These are phyloP conservation scores for Margaritifera margaritifera DNA, from an alignment of 2,888 invertebrate species.

Conservation along the genomic window DNA sequence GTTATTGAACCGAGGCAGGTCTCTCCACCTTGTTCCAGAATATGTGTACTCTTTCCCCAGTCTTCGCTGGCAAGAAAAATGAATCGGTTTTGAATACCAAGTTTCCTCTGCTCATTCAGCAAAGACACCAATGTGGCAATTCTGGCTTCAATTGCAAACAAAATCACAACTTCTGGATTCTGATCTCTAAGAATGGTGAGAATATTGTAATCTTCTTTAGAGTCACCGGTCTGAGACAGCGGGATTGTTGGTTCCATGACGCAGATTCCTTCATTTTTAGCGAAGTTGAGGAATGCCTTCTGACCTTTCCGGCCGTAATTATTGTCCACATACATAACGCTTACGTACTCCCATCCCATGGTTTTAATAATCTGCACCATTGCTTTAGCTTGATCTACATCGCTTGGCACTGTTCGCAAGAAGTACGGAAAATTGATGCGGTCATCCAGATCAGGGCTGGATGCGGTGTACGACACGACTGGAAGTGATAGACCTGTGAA, in stretches of 20 bases:
- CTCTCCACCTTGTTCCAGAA: slow-evolving; percentile 29
- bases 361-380: slow-evolving; percentile 42
- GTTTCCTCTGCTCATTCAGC: slow-evolving; percentile 13
- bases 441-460: slow-evolving; percentile 52
- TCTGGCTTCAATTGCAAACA: slow-evolving; percentile 50
- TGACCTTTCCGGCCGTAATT: slow-evolving; percentile 57
- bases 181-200: slow-evolving; percentile 7
- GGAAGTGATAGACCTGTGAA: slow-evolving; percentile 47
- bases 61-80: slow-evolving; percentile 52
- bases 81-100: slow-evolving; percentile 23
- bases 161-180: slow-evolving; percentile 49
- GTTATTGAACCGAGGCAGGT: slow-evolving; percentile 41
- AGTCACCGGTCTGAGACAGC: slow-evolving; percentile 28
- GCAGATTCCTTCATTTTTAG: slow-evolving; percentile 44
- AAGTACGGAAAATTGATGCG: slow-evolving; percentile 51
- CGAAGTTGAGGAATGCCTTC: slow-evolving; percentile 34
- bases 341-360: slow-evolving; percentile 53
- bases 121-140: slow-evolving; percentile 34
- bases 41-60: slow-evolving; percentile 38
- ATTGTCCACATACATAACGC: slow-evolving; percentile 51
- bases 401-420: slow-evolving; percentile 56
- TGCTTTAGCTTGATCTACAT: slow-evolving; percentile 50
- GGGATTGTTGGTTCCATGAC: slow-evolving; percentile 36
- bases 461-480: slow-evolving; percentile 52
- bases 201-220: slow-evolving; percentile 19